Percentiles rank a stretch among this genome's conserved stretches.
Evolutionary conservation across 23 tunicate genomes (phyloP).

Genomic region (Trididemnum nubilum): DNA sequence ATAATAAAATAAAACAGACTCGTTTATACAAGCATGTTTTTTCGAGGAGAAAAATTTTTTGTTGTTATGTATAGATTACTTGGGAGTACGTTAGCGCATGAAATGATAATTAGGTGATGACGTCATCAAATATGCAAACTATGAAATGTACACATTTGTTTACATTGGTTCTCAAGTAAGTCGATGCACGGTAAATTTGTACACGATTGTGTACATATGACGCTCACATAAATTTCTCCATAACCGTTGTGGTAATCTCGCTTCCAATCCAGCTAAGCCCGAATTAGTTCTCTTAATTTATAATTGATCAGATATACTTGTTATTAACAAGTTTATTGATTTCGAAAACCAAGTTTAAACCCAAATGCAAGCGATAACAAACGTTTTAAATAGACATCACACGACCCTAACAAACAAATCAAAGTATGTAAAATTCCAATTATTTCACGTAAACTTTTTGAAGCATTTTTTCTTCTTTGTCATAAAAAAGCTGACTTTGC

Average conservation of each 20-base stretch:
- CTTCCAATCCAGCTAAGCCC: background rate
- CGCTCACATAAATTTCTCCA: background rate
- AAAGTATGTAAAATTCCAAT: background rate
- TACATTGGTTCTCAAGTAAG: background rate
- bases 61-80: background rate
- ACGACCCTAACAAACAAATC: background rate
- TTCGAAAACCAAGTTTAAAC: no score
- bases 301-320: no score
- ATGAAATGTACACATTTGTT: background rate
- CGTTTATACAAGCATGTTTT: no score
- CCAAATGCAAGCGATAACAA: no score
- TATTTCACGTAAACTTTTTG: conserved; percentile 5
- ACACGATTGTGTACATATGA: conserved; percentile 6
- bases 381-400: no score
- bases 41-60: background rate
- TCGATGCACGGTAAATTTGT: background rate
- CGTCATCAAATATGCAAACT: background rate
- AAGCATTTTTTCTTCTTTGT: background rate
- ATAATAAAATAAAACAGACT: no score
- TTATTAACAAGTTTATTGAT: no score
- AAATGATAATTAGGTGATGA: background rate
- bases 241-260: background rate
- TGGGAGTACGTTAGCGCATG: background rate
- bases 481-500: conserved; percentile 5
- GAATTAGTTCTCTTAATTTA: no score